Conservation (phyloP, 1,140 invertebrate species). For the Drosophila sturtevanti region DNA sequence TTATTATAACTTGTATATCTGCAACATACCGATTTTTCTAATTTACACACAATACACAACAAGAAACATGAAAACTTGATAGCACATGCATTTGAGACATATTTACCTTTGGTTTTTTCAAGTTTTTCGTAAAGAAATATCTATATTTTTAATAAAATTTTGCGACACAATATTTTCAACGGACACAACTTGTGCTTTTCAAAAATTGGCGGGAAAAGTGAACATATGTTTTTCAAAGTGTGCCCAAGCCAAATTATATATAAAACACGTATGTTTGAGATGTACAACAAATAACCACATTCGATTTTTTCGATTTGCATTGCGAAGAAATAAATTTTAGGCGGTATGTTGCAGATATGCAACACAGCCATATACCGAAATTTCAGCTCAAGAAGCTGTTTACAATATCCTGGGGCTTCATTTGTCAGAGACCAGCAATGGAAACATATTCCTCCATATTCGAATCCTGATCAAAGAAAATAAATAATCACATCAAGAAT, state of each 20-base stretch:
- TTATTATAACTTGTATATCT: too few species aligned
- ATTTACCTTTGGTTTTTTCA: not conserved
- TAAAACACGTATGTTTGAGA: not conserved
- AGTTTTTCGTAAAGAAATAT: slow-evolving; percentile 1
- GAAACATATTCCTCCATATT: too few species aligned
- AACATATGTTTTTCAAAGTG: not conserved
- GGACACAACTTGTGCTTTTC: not conserved
- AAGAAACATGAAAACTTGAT: slow-evolving; percentile 30
- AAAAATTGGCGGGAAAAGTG: not conserved
- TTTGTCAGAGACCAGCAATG: too few species aligned
- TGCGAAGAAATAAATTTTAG: not conserved
- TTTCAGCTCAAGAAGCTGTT: too few species aligned
- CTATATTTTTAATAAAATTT: not conserved
- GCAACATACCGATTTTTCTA: not conserved
- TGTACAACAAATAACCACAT: not conserved
- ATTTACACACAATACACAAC: not conserved
- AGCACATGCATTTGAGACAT: slow-evolving; percentile 2
- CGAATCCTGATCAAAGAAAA: too few species aligned
- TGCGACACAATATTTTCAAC: not conserved
- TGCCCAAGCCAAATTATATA: not conserved
- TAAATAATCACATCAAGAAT: too few species aligned
- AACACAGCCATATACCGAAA: not conserved
- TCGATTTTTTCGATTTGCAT: not conserved
- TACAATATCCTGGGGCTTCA: too few species aligned
- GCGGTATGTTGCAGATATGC: not conserved